Conservation (phyloP, 1,140 invertebrate genomes). For the Delia radicum region DNA sequence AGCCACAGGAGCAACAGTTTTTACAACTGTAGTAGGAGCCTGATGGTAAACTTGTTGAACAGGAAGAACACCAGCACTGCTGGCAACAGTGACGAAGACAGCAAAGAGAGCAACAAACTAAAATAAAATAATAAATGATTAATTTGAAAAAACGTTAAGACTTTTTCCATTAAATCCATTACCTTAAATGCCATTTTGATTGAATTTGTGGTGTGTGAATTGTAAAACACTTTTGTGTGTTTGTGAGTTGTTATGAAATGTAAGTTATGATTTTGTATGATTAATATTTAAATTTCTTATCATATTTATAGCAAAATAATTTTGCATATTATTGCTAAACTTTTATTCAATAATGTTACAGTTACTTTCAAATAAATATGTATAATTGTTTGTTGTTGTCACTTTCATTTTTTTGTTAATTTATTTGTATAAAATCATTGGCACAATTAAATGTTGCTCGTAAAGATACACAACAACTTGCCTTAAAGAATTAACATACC, state of each 20-base stretch:
- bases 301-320: conserved; percentile 18
- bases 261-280: conserved; percentile 1
- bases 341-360: not conserved
- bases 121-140: not conserved
- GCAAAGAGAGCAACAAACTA: conserved; percentile 21
- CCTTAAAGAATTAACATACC: too few relatives aligned
- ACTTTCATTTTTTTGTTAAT: not conserved
- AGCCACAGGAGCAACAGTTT: not conserved
- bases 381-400: not conserved
- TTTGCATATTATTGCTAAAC: too few relatives aligned
- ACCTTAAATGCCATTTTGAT: conserved; percentile 28
- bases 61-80: conserved; percentile 25
- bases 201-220: not conserved
- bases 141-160: not conserved
- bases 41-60: conserved; percentile 29
- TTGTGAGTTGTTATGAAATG: not conserved
- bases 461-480: not conserved
- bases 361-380: not conserved
- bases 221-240: not conserved
- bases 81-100: not conserved
- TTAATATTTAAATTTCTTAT: not conserved
- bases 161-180: not conserved
- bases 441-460: not conserved
- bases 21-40: conserved; percentile 1
- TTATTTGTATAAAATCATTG: not conserved